These are phyloP conservation scores for Xylophagus ater DNA, from an alignment of 2,888 invertebrate species.

Conservation along the genomic window DNA sequence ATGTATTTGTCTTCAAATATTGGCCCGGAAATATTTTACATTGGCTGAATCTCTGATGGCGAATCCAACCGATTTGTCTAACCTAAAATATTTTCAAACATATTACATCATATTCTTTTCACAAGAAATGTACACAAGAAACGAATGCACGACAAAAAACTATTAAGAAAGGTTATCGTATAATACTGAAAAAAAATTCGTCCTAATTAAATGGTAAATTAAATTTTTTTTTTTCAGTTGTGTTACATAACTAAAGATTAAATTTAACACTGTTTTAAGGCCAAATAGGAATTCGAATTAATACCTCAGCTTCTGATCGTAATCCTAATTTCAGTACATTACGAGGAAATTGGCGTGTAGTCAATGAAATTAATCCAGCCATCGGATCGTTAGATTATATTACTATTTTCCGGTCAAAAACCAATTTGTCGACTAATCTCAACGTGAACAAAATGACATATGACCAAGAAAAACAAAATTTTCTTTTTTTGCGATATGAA, in stretches of 20 bases:
- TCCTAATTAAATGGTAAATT: slow-evolving; percentile 19
- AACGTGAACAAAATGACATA: too few species aligned
- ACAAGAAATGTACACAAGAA: too few species aligned
- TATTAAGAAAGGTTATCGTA: neutral
- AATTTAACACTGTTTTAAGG: neutral
- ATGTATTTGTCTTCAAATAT: neutral
- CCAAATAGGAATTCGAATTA: slow-evolving; percentile 15
- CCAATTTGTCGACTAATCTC: too few species aligned
- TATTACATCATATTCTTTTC: too few species aligned
- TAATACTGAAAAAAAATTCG: slow-evolving; percentile 1
- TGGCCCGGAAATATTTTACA: too few species aligned
- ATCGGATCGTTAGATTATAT: too few species aligned
- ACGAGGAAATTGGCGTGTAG: slow-evolving; percentile 40
- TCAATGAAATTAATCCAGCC: slow-evolving; percentile 42
- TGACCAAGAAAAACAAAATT: too few species aligned
- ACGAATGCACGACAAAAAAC: neutral
- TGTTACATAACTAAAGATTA: neutral
- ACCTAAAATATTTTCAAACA: too few species aligned
- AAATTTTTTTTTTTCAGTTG: slow-evolving; percentile 5
- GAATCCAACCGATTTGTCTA: too few species aligned
- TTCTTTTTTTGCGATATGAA: too few species aligned
- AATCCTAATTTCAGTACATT: slow-evolving; percentile 30
- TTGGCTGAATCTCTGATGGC: too few species aligned
- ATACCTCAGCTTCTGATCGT: slow-evolving; percentile 30
- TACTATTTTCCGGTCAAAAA: too few species aligned